These are phyloP conservation scores for Hypomecis atomaria DNA, from an alignment of 2,888 invertebrate genomes.

Conservation along the genomic window DNA sequence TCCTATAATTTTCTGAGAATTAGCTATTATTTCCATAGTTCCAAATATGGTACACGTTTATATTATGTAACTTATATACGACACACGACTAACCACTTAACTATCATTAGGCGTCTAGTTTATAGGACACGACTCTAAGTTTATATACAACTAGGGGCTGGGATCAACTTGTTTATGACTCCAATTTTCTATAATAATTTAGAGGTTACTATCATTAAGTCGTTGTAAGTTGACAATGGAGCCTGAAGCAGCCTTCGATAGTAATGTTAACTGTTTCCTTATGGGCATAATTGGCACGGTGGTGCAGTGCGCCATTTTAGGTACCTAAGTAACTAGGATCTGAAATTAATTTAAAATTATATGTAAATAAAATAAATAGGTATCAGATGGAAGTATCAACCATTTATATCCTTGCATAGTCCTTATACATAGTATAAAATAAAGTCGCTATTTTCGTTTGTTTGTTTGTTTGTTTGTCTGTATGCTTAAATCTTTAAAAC, in stretches of 20 bases:
- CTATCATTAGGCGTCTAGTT: constrained; percentile 25
- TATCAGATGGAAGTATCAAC: no score
- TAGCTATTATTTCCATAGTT: background rate
- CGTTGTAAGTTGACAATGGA: constrained; percentile 43
- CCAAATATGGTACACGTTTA: constrained; percentile 6
- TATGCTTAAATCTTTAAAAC: no score
- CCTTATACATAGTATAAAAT: no score
- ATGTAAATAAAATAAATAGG: no score
- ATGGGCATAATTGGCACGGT: constrained; percentile 27
- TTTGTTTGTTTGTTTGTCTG: no score
- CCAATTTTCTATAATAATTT: constrained; percentile 59
- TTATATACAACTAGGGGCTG: constrained; percentile 35
- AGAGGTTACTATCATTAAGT: constrained; percentile 62
- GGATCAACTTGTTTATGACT: constrained; percentile 52
- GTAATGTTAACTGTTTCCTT: constrained; percentile 38
- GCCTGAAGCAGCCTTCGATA: constrained; percentile 43
- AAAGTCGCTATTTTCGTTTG: no score
- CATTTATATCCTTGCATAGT: no score
- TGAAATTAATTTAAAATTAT: no score
- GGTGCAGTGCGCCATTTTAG: background rate
- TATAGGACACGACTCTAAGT: constrained; percentile 5
- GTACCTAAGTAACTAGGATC: background rate
- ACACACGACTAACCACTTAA: constrained; percentile 17
- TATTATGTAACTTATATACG: background rate
- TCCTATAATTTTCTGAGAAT: background rate